phyloP scores from a whole-genome alignment of 2,888 invertebrate species.

The Pammene aurita region DNA sequence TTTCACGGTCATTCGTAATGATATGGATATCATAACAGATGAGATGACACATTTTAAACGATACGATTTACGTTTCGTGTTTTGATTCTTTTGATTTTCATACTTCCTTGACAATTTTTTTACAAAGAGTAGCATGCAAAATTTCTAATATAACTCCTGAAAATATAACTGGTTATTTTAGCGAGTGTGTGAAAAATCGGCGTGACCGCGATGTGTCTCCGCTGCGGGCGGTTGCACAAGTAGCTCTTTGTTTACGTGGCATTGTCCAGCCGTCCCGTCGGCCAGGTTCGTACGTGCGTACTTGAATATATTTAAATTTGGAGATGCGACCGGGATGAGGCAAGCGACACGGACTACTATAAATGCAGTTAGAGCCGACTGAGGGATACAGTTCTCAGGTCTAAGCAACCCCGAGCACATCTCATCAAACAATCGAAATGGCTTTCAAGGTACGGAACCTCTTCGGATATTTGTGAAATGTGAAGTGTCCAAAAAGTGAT shows the following conservation, averaged over 20 bases:
- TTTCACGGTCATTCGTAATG: constrained; percentile 23
- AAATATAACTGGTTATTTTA: constrained; percentile 55
- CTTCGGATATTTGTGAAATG: constrained; percentile 55
- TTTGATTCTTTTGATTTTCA: constrained; percentile 3
- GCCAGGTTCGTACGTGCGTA: constrained; percentile 77
- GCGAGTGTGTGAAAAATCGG: constrained; percentile 59
- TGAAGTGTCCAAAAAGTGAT: constrained; percentile 48
- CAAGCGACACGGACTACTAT: constrained; percentile 71
- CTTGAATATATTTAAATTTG: constrained; percentile 84
- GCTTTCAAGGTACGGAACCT: constrained; percentile 75
- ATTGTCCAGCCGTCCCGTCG: constrained; percentile 76
- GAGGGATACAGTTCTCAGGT: constrained; percentile 74
- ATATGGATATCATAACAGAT: neutral
- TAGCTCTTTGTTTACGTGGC: constrained; percentile 75
- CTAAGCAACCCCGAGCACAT: constrained; percentile 71
- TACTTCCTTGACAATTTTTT: constrained; percentile 50
- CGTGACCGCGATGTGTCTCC: constrained; percentile 73
- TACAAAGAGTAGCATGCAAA: constrained; percentile 54
- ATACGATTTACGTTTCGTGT: too few relatives aligned
- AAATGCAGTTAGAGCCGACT: constrained; percentile 69
- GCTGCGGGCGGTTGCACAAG: constrained; percentile 75
- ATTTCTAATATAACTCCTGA: constrained; percentile 54
- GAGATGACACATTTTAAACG: too few relatives aligned
- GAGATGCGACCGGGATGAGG: constrained; percentile 80
- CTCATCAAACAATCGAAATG: constrained; percentile 66